phyloP scores from a whole-genome alignment of 2,797 vertebrate genomes.

The Sardinella longiceps region DNA sequence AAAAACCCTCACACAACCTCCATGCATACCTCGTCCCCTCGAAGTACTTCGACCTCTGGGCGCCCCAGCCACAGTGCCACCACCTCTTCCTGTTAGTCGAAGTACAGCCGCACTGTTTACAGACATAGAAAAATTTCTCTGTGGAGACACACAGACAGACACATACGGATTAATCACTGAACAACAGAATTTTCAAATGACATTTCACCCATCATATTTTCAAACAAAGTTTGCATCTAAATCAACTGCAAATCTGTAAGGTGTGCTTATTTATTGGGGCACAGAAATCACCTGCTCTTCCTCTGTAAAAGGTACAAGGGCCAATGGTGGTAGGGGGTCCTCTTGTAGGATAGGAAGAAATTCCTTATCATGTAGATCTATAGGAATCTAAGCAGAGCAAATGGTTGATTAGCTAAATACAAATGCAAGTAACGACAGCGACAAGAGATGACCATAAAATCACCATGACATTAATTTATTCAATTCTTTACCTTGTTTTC shows the following conservation, averaged over 20 bases:
- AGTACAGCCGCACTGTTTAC: slow-evolving; percentile 98
- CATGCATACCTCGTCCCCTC: slow-evolving; percentile 92
- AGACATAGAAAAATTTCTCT: slow-evolving; percentile 99
- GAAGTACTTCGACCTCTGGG: slow-evolving; percentile 98
- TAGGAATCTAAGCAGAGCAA: slow-evolving; percentile 82
- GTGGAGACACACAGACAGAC: slow-evolving; percentile 59
- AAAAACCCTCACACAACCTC: neutral
- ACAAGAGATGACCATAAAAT: neutral
- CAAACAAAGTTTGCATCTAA: neutral
- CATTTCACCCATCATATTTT: neutral
- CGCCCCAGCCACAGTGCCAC: slow-evolving; percentile 88
- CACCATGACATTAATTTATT: neutral
- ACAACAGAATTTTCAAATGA: neutral
- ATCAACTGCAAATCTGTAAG: too few relatives aligned
- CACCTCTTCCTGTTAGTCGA: slow-evolving; percentile 91
- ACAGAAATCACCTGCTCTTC: slow-evolving; percentile 91
- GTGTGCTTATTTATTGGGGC: neutral
- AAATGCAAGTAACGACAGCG: neutral
- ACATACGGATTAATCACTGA: neutral
- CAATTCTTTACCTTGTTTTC: slow-evolving; percentile 87
- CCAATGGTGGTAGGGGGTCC: slow-evolving; percentile 93
- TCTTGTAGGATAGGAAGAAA: slow-evolving; percentile 98
- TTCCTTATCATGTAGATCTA: slow-evolving; percentile 97
- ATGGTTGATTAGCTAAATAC: neutral
- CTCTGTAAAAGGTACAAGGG: slow-evolving; percentile 98